Evolutionary conservation across 2,113 vertebrate species (phyloP).

Genomic region (Haemorhous mexicanus): DNA sequence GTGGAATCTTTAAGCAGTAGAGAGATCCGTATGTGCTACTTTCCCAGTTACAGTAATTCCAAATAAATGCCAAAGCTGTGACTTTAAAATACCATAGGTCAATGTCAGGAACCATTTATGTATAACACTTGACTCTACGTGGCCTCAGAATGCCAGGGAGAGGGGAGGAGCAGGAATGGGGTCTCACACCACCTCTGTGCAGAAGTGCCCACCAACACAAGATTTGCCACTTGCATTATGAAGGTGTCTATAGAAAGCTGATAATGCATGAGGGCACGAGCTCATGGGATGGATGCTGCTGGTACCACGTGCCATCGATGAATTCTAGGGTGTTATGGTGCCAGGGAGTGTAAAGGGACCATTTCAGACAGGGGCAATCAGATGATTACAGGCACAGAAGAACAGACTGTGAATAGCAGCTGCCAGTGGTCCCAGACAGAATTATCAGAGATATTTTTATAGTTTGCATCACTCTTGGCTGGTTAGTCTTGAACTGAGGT

Average conservation of each 20-base stretch:
- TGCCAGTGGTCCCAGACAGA: background rate
- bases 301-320: background rate
- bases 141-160: background rate
- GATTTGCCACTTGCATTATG: background rate
- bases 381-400: background rate
- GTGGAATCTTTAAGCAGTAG: background rate
- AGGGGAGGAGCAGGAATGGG: background rate
- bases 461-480: background rate
- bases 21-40: background rate
- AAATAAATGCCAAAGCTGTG: background rate
- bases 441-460: background rate
- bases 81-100: background rate
- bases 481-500: background rate
- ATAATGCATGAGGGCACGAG: background rate
- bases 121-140: background rate
- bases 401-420: background rate
- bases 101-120: background rate
- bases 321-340: background rate
- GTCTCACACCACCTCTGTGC: background rate
- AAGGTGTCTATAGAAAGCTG: background rate
- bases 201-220: background rate
- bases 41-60: background rate
- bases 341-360: background rate
- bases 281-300: background rate
- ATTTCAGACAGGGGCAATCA: background rate